Conservation (phyloP, 2,797 vertebrate species). For the Glyptemys insculpta region DNA sequence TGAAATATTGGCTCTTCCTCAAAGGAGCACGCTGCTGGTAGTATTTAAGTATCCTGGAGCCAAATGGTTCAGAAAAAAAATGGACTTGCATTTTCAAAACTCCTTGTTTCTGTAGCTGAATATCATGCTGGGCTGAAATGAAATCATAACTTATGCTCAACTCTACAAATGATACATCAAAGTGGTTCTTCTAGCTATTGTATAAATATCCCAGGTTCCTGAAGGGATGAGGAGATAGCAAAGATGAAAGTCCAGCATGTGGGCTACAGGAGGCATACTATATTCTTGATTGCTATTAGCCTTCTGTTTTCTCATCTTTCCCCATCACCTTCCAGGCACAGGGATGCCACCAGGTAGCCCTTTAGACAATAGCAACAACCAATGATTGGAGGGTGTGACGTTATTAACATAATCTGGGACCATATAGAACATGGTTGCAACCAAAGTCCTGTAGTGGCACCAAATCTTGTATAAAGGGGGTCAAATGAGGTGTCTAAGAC, state of each 20-base stretch:
- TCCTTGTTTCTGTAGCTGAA: slow-evolving; percentile 14
- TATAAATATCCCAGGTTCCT: background rate
- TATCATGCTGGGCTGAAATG: background rate
- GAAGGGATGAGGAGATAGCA: background rate
- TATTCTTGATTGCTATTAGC: background rate
- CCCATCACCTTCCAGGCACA: background rate
- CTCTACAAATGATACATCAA: background rate
- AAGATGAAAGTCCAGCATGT: slow-evolving; percentile 34
- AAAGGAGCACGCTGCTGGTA: background rate
- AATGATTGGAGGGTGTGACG: background rate
- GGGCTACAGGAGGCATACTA: background rate
- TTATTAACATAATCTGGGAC: too few species aligned
- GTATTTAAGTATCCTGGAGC: slow-evolving; percentile 7
- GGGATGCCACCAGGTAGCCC: fast-evolving
- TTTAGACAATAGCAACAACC: background rate
- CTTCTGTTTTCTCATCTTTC: background rate
- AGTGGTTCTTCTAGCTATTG: background rate
- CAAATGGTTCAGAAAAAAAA: background rate
- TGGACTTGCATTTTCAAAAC: background rate
- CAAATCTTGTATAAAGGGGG: too few species aligned
- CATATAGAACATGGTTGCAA: too few species aligned
- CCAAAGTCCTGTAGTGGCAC: too few species aligned
- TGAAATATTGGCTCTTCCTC: background rate
- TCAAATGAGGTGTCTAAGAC: too few species aligned
- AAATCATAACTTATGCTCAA: slow-evolving; percentile 4